A percentile compares a stretch with the other conserved stretches of the same genome.
Evolutionary conservation across 2,797 vertebrate species (phyloP).

Genomic region (Brachymystax lenok): DNA sequence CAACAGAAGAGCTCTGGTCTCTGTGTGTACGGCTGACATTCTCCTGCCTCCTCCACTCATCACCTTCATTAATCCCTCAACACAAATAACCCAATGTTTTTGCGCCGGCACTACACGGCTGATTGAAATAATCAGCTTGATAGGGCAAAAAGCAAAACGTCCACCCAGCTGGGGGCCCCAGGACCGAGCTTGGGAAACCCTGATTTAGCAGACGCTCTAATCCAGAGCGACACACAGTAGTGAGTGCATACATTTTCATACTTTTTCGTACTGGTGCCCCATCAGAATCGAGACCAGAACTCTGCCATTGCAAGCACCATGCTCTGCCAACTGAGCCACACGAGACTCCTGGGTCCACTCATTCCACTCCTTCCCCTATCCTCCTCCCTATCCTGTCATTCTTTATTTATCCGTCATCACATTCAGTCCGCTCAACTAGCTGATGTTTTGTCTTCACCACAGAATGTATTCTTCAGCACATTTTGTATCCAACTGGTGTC

Average conservation of each 20-base stretch:
- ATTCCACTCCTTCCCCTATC: not conserved
- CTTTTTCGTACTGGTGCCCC: no score
- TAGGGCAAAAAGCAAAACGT: no score
- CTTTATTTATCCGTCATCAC: slow-evolving; percentile 11
- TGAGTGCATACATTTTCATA: no score
- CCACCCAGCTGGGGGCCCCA: no score
- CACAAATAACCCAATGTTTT: slow-evolving; percentile 37
- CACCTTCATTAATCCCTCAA: slow-evolving; percentile 21
- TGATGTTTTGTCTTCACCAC: not conserved
- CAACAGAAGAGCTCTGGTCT: slow-evolving; percentile 24
- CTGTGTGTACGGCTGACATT: not conserved
- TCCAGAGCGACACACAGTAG: no score
- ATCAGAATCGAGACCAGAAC: no score
- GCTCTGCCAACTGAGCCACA: not conserved
- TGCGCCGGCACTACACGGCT: no score
- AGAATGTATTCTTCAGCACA: not conserved
- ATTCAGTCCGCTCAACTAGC: slow-evolving; percentile 3
- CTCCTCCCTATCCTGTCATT: not conserved
- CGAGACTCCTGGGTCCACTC: not conserved
- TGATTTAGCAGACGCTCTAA: no score
- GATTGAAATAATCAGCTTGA: no score
- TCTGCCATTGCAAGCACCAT: no score
- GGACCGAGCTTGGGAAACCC: no score
- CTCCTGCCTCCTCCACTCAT: slow-evolving; percentile 8
- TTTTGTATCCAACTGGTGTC: not conserved